These are phyloP conservation scores for Tursiops truncatus DNA, from an alignment of 2,113 vertebrate genomes.

Conservation along the genomic window DNA sequence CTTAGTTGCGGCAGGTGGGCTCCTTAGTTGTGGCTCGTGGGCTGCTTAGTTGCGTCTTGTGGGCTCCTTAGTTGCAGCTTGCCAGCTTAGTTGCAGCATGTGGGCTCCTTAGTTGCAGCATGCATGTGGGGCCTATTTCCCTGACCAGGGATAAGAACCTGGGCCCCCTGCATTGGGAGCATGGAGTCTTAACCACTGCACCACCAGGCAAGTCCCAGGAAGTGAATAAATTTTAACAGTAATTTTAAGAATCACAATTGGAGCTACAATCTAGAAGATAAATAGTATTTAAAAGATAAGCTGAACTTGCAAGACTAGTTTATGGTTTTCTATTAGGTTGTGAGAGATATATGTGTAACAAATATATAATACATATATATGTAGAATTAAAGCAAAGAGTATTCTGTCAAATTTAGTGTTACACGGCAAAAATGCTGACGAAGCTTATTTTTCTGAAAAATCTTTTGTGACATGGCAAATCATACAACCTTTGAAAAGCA, in stretches of 20 bases:
- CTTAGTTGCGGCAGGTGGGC: no score
- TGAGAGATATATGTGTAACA: neutral
- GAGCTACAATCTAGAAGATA: neutral
- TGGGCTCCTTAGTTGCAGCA: no score
- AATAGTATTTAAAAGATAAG: slow-evolving; percentile 11
- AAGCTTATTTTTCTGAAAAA: slow-evolving; percentile 15
- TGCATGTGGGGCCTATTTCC: no score
- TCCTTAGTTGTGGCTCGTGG: no score
- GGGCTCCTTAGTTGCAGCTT: no score
- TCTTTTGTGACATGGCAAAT: slow-evolving; percentile 17
- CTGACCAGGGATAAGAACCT: no score
- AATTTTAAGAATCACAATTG: neutral
- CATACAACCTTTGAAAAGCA: neutral
- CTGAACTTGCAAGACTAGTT: neutral
- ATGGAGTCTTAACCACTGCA: no score
- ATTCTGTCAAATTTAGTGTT: slow-evolving; percentile 39
- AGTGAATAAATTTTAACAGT: neutral
- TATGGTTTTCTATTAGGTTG: neutral
- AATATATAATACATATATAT: neutral
- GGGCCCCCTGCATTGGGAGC: no score
- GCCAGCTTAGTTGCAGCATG: no score
- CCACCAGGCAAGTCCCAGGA: neutral
- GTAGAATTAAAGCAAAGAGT: slow-evolving; percentile 18
- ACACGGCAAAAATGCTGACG: neutral
- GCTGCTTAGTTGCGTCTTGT: no score